Evolutionary conservation across 2,888 invertebrate genomes (phyloP).

Genomic region (Ophioninae sp.): DNA sequence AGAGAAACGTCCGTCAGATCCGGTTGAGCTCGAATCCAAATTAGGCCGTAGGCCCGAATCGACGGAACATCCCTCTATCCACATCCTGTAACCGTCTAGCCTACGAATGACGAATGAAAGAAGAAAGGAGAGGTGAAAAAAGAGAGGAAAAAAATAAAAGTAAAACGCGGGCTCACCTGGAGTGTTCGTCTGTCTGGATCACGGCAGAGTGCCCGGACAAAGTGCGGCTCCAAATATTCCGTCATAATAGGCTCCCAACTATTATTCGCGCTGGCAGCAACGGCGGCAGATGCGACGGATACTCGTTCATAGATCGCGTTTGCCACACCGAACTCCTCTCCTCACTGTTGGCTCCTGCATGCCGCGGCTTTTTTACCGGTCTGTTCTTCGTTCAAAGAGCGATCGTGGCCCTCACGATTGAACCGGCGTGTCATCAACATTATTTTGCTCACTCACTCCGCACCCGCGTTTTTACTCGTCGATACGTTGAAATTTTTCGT

Average conservation of each 20-base stretch:
- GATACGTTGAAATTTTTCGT: neutral
- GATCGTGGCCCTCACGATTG: neutral
- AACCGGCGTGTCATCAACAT: neutral
- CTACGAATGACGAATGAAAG: neutral
- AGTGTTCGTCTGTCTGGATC: constrained; percentile 82
- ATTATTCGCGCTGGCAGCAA: constrained; percentile 59
- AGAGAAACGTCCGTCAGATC: no score
- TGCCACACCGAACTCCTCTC: constrained; percentile 28
- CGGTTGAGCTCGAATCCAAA: no score
- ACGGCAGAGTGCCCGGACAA: constrained; percentile 83
- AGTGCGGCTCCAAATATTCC: constrained; percentile 82
- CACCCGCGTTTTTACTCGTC: neutral
- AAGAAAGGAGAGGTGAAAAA: constrained; percentile 9
- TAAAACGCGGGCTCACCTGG: constrained; percentile 78
- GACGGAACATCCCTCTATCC: neutral
- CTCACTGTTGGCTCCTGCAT: constrained; percentile 28
- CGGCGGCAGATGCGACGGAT: constrained; percentile 52
- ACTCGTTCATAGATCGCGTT: constrained; percentile 37
- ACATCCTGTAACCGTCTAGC: neutral
- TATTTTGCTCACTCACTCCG: neutral
- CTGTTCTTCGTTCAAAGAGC: neutral
- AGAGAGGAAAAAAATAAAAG: constrained; percentile 5
- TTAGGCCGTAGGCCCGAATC: neutral
- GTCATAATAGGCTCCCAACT: constrained; percentile 79
- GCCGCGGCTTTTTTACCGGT: constrained; percentile 4